Evolutionary conservation across 2,888 invertebrate genomes (phyloP), one percentile per base, ranked within the genome.

Genomic region (Tillus elongatus): DNA sequence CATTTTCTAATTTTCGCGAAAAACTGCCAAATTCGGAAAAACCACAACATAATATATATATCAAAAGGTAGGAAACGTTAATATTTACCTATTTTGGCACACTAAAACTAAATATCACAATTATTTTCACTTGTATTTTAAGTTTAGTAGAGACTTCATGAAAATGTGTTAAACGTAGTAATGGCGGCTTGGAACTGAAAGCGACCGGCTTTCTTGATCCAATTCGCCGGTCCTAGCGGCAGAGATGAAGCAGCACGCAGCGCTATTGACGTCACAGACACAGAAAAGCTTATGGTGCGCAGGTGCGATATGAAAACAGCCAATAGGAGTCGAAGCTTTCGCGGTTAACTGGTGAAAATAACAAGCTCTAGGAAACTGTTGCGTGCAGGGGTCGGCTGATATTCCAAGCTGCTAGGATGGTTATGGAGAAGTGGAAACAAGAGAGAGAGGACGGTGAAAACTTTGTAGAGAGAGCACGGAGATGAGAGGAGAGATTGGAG

Each of bases 391-490:
- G 39, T 39, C 61, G 54, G 51, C 46, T 46, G 43, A 13, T 12
- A 37, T 47, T 53, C 55, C 46, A 41, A 43, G 43, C 51, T 54
- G 58, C 56, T 52, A 53, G 49, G 56, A 43, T 51, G 54, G 58
- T 55, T 52, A 53, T 49, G 56, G 58, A 57, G 62, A 61, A 63
- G 60, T 61, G 64, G 63, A 58, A 57, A 59, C 58, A 58, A 64
- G 60, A 65, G 64, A 62, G 62, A 61, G 63, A 61, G 62, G 63
- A 65, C 57, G 63, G 66, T 63, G 65, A 64, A 66, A 67, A 67
- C 64, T 63, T 61, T 59, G 61, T 63, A 63, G 61, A 64, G 63
- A 62, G 60, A 61, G 61, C 57, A 56, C 60, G 64, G 63, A 64
- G 62, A 63, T 62, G 66, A 65, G 63, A 66, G 65, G 63, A 61